phyloP scores from a whole-genome alignment of 2,113 vertebrate genomes.

The Hyperoodon ampullatus region DNA sequence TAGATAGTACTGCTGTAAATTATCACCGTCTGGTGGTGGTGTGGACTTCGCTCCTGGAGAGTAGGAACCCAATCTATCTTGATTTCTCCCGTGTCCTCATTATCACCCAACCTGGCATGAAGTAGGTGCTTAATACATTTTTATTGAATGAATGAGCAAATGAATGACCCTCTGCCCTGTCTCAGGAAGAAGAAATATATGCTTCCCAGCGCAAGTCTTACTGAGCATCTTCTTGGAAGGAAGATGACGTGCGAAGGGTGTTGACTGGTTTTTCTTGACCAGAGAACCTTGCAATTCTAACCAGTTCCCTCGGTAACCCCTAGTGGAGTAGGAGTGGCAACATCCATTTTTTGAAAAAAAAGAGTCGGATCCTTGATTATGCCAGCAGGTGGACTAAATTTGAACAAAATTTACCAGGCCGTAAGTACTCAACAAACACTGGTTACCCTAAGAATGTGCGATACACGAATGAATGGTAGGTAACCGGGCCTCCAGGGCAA shows the following conservation, averaged over 20 bases:
- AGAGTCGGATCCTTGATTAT: background rate
- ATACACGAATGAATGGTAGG: background rate
- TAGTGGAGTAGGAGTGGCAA: background rate
- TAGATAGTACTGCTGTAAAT: background rate
- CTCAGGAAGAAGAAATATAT: background rate
- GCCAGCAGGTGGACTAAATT: background rate
- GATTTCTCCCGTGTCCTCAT: background rate
- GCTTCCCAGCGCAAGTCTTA: slow-evolving; percentile 9
- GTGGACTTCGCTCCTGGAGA: background rate
- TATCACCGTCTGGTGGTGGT: background rate
- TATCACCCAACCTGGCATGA: background rate
- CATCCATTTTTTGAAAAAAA: background rate
- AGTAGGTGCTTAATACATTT: background rate
- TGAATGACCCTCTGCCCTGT: background rate
- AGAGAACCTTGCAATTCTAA: background rate
- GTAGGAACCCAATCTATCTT: background rate
- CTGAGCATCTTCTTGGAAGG: background rate
- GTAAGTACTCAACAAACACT: background rate
- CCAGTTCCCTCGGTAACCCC: background rate
- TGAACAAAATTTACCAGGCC: background rate
- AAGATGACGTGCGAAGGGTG: background rate
- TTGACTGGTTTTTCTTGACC: background rate
- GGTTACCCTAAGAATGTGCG: background rate
- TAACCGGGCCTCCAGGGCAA: background rate
- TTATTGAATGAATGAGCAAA: background rate